Conservation (phyloP, 2,888 invertebrate species). For the Platycheirus albimanus region DNA sequence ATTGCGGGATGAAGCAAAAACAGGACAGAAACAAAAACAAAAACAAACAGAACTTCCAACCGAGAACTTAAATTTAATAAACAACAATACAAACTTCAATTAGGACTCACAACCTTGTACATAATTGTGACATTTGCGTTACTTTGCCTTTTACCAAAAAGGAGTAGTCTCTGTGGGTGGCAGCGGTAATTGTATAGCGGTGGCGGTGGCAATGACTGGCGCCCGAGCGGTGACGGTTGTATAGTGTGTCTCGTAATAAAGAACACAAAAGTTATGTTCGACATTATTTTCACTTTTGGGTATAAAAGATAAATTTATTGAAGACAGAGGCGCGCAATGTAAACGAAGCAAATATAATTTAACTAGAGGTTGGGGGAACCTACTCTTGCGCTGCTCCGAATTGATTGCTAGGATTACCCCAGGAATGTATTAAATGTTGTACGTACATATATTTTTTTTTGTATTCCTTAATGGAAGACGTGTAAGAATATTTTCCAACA, state of each 20-base stretch:
- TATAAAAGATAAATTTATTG: conserved; percentile 12
- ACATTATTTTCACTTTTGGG: conserved; percentile 34
- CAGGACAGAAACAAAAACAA: too few relatives aligned
- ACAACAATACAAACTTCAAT: conserved; percentile 35
- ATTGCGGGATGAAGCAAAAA: conserved; percentile 2
- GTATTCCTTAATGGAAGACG: conserved; percentile 8
- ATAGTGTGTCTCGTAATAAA: conserved; percentile 34
- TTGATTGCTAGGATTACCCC: conserved; percentile 64
- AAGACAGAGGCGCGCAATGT: conserved; percentile 14
- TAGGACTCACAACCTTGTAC: conserved; percentile 19
- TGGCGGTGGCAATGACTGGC: neutral
- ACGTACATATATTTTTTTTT: neutral
- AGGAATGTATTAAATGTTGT: conserved; percentile 49
- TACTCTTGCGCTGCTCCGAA: conserved; percentile 36
- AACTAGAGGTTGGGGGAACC: neutral
- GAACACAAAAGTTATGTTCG: conserved; percentile 36
- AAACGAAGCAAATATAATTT: conserved; percentile 15
- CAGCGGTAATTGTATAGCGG: neutral
- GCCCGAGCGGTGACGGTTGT: neutral
- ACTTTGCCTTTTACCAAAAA: conserved; percentile 13
- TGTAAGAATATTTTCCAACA: conserved; percentile 20
- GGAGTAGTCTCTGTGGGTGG: neutral
- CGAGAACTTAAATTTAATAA: conserved; percentile 42
- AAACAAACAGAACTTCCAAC: conserved; percentile 21
- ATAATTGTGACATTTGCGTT: conserved; percentile 29